Base-by-base conservation (phyloP, 2,888 invertebrate species). In the Pyrrhosoma nymphula region DNA sequence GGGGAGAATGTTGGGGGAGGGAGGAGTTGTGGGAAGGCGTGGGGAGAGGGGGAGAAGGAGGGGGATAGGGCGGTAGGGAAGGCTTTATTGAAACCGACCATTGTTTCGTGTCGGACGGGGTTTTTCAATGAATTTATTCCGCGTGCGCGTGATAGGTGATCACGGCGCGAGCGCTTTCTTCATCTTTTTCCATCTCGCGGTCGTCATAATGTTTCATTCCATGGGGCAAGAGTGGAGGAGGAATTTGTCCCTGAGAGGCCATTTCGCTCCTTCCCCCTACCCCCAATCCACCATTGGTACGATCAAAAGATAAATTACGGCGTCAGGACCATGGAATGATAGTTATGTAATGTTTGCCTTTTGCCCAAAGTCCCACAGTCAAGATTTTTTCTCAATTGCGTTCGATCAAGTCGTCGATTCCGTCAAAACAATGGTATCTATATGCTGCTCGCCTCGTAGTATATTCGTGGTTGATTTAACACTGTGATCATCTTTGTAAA, bases 101-200 rank as follows among this genome's bases (percentile, higher is more conserved):
- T 82, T 82, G 82, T 82, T 82, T 82, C 82, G 82, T 35, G 82
- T 26, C 35, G 35, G 35, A 82, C 35, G 82, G 35, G 14, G 82
- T 14, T 82, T 69, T 35, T 82, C 35, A 82, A 82, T 82, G 82
- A 82, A 35, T 82, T 82, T 82, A 82, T 35, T 82, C 82, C 82
- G 35, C 35, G 47, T 8, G 30, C 82, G 82, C 82, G 82, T 82
- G 82, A 82, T 82, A 35, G 35, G 18, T 14, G 35, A 82, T 82
- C 82, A 82, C 82, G 82, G 82, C 82, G 12, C 12, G 35, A 18
- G 14, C 82, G 26, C 82, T 82, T 82, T 82, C 82, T 82, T 82
- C 82, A 18, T 82, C 35, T n/a, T 82, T 35, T 35, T 35, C 35
- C 3, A 16, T 35, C 14, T 35, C 82, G 82, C 82, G 82, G 82